phyloP scores from a whole-genome alignment of 2,888 invertebrate genomes.

The Callimorpha dominula region DNA sequence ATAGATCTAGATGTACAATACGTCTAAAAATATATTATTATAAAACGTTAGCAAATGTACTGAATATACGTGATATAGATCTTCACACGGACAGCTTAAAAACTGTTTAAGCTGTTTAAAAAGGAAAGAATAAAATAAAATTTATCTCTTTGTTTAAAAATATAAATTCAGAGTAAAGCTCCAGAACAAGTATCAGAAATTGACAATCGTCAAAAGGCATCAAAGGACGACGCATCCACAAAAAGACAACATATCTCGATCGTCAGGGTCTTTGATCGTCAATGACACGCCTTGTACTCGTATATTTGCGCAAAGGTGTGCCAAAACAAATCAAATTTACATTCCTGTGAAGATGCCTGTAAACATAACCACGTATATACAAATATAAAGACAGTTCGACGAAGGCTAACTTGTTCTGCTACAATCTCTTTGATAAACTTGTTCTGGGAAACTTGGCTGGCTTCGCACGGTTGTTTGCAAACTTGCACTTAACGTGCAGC shows the following conservation, averaged over 20 bases:
- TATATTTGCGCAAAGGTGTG: conserved; percentile 42
- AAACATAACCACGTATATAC: conserved; percentile 42
- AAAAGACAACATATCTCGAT: conserved; percentile 33
- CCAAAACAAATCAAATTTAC: conserved; percentile 52
- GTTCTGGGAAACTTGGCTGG: conserved; percentile 69
- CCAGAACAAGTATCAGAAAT: conserved; percentile 24
- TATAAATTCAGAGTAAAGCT: not conserved
- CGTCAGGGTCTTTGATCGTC: conserved; percentile 45
- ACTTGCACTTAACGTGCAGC: conserved; percentile 81
- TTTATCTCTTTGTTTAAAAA: not conserved
- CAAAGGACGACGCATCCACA: conserved; percentile 32
- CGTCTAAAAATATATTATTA: no score
- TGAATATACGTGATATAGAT: no score
- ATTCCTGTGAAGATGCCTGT: conserved; percentile 47
- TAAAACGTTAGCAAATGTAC: no score
- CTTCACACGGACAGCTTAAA: no score
- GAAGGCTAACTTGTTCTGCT: conserved; percentile 77
- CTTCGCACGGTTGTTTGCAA: conserved; percentile 77
- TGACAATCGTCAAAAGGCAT: conserved; percentile 26
- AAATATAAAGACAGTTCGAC: conserved; percentile 52
- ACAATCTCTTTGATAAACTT: conserved; percentile 76
- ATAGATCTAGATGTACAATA: no score
- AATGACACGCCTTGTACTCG: conserved; percentile 31
- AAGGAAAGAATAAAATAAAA: not conserved
- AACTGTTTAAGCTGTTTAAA: no score